Evolutionary conservation across 2,888 invertebrate genomes (phyloP).

Genomic region (Caenorhabditis sinica): DNA sequence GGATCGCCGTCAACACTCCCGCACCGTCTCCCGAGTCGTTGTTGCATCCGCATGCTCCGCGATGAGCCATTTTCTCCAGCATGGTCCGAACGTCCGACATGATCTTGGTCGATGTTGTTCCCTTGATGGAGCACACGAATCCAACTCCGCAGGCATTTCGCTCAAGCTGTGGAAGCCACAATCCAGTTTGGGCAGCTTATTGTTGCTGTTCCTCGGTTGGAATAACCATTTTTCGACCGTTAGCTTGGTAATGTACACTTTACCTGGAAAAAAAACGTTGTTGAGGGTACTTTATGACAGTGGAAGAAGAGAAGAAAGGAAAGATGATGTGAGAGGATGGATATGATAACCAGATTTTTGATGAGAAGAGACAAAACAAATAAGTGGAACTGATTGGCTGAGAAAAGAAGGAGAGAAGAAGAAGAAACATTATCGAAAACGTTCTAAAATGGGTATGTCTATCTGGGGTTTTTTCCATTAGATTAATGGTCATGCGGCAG

Average conservation of each 20-base stretch:
- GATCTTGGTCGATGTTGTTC: conserved; percentile 95
- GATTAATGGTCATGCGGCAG: too few species aligned
- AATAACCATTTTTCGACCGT: conserved; percentile 77
- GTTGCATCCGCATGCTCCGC: conserved; percentile 99
- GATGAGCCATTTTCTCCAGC: conserved; percentile 98
- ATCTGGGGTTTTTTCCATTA: neutral
- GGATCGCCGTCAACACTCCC: conserved; percentile 96
- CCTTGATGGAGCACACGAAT: conserved; percentile 98
- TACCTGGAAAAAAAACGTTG: conserved; percentile 31
- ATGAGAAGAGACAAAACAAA: too few species aligned
- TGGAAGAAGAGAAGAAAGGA: neutral
- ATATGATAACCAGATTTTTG: too few species aligned
- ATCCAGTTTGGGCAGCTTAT: conserved; percentile 85
- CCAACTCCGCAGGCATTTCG: conserved; percentile 99
- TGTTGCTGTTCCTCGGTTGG: conserved; percentile 78
- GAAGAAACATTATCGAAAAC: neutral
- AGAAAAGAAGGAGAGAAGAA: too few species aligned
- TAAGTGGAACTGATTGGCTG: too few species aligned
- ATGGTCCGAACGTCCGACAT: conserved; percentile 95
- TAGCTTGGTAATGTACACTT: conserved; percentile 34
- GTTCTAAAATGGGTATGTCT: neutral
- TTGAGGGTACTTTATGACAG: too few species aligned
- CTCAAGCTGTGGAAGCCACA: conserved; percentile 96
- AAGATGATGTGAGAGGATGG: conserved; percentile 18
- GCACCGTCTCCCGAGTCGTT: conserved; percentile 99